Evolutionary conservation across 1,140 invertebrate genomes (phyloP).

Genomic region (Anoplolepis gracilipes): DNA sequence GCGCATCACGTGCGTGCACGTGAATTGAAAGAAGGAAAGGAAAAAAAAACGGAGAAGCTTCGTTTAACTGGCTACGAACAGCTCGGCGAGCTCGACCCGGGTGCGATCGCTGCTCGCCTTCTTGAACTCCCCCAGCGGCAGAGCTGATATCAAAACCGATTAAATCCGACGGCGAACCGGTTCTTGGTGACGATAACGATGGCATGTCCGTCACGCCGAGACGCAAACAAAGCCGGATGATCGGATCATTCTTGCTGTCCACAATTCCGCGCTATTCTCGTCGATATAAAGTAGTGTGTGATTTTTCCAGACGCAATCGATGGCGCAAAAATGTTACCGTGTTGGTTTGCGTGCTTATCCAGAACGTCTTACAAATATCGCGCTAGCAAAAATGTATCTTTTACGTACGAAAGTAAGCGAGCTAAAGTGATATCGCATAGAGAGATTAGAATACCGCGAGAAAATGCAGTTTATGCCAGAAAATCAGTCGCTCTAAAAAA

Average conservation of each 20-base stretch:
- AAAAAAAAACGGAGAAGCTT: conserved; percentile 35
- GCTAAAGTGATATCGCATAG: not conserved
- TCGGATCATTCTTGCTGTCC: conserved; percentile 14
- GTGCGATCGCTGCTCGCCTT: conserved; percentile 74
- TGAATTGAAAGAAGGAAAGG: conserved; percentile 28
- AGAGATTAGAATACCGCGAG: not conserved
- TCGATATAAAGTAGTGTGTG: no score
- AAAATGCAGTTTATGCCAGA: not conserved
- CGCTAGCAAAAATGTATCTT: not conserved
- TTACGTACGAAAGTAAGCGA: not conserved
- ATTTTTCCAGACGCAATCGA: not conserved
- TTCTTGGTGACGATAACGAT: conserved; percentile 75
- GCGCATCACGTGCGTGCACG: conserved; percentile 51
- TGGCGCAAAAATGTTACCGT: conserved; percentile 21
- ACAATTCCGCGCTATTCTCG: conserved; percentile 2
- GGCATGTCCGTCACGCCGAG: conserved; percentile 54
- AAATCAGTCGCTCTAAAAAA: not conserved
- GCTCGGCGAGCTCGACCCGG: conserved; percentile 46
- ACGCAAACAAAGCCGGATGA: conserved; percentile 78
- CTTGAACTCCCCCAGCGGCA: conserved; percentile 77
- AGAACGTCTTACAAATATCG: not conserved
- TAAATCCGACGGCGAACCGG: conserved; percentile 80
- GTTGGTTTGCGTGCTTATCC: not conserved
- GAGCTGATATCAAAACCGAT: conserved; percentile 80
- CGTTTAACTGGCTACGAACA: conserved; percentile 64